phyloP scores from a whole-genome alignment of 2,797 vertebrate species.

The Acanthurus lineatus region DNA sequence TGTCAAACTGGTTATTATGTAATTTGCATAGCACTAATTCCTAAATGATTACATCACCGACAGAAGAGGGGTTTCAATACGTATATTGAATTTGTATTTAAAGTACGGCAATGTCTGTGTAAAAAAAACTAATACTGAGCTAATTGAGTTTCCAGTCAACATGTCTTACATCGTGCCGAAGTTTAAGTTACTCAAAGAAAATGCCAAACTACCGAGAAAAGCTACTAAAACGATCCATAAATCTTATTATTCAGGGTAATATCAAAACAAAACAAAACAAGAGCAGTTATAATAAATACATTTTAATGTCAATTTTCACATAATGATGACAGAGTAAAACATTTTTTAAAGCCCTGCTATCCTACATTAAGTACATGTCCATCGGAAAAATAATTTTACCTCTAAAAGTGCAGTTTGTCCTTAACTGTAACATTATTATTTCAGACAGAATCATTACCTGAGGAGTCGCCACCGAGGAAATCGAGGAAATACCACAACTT shows the following conservation, averaged over 20 bases:
- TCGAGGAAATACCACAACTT: not conserved
- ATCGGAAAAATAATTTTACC: no score
- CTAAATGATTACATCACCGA: conserved; percentile 66
- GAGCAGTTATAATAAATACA: not conserved
- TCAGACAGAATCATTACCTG: conserved; percentile 40
- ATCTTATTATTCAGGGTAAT: not conserved
- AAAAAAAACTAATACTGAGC: not conserved
- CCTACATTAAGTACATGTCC: no score
- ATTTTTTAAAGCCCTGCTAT: no score
- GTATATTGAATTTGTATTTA: not conserved
- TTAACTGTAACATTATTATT: not conserved
- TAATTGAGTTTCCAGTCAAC: not conserved
- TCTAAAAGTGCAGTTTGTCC: not conserved
- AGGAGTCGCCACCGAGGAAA: not conserved
- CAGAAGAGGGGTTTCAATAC: conserved; percentile 7
- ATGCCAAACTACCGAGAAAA: not conserved
- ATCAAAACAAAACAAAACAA: no score
- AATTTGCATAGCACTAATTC: conserved; percentile 55
- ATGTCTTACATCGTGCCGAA: not conserved
- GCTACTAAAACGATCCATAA: not conserved
- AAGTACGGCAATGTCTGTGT: not conserved
- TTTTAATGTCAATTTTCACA: not conserved
- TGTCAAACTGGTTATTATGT: conserved; percentile 15
- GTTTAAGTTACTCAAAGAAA: not conserved
- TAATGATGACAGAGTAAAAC: no score